Percentiles rank a stretch among this genome's conserved stretches.
phyloP scores from a whole-genome alignment of 2,113 vertebrate species.

The Pogona vitticeps region DNA sequence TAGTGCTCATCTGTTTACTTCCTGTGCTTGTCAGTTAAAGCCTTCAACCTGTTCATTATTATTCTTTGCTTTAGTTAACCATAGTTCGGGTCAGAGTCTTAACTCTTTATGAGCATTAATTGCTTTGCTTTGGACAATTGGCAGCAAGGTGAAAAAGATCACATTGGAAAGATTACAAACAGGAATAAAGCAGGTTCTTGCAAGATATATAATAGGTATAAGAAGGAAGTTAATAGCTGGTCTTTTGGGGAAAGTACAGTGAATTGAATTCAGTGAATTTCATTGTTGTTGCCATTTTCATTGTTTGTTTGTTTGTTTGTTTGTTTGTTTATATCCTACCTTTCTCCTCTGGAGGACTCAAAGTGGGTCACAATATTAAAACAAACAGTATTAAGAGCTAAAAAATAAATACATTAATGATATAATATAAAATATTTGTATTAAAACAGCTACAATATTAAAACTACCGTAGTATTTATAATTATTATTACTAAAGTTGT shows the following conservation, averaged over 20 bases:
- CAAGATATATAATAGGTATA: background rate
- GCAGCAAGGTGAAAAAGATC: background rate
- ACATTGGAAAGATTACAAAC: background rate
- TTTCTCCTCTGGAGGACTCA: too few relatives aligned
- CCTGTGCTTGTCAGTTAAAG: slow-evolving; percentile 11
- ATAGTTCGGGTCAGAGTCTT: slow-evolving; percentile 9
- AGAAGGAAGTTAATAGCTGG: background rate
- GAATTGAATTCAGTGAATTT: background rate
- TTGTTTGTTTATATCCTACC: too few relatives aligned
- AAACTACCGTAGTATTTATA: too few relatives aligned
- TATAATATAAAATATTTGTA: too few relatives aligned
- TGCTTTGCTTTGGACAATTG: background rate
- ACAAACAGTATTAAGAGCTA: too few relatives aligned
- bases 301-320: background rate
- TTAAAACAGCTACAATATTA: too few relatives aligned
- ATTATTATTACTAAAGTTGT: too few relatives aligned
- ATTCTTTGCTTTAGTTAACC: background rate
- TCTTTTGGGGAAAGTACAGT: background rate
- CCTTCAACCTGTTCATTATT: background rate
- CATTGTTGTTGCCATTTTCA: too few relatives aligned
- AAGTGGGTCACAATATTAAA: too few relatives aligned
- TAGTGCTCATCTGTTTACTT: slow-evolving; percentile 7
- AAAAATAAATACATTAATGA: too few relatives aligned
- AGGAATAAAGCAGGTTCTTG: background rate
- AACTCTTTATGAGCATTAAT: slow-evolving; percentile 5